These are phyloP conservation scores for Muscicapa adusta DNA, from an alignment of 2,113 vertebrate species.

Conservation along the genomic window DNA sequence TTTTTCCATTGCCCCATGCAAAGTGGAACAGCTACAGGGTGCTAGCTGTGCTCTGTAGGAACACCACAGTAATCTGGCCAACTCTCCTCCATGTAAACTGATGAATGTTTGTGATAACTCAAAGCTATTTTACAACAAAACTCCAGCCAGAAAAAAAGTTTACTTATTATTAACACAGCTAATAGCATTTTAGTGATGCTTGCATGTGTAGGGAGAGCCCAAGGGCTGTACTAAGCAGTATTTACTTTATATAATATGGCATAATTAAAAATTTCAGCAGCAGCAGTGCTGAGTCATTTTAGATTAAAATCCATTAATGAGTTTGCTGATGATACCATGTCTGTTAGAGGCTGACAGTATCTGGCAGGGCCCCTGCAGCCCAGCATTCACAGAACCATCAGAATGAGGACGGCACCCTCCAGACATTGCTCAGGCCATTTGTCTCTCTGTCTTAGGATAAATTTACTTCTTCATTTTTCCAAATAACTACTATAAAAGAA, in stretches of 20 bases:
- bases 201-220: neutral
- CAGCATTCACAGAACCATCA: neutral
- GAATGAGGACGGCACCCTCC: neutral
- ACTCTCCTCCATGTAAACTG: neutral
- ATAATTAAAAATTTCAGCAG: neutral
- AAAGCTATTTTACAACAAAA: neutral
- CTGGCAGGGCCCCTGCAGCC: neutral
- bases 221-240: neutral
- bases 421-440: neutral
- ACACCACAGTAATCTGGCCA: neutral
- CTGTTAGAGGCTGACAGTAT: neutral
- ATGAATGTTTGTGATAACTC: neutral
- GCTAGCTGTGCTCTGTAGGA: neutral
- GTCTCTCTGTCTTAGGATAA: neutral
- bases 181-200: neutral
- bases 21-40: neutral
- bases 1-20: neutral
- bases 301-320: neutral
- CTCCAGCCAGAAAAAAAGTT: neutral
- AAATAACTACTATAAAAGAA: neutral
- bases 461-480: neutral
- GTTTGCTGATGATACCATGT: neutral
- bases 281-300: neutral
- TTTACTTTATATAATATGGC: neutral
- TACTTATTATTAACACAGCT: neutral